Percentiles rank a stretch among this genome's conserved stretches.
These are phyloP conservation scores for Cheilosia vernalis DNA, from an alignment of 2,888 invertebrate species.

Conservation along the genomic window DNA sequence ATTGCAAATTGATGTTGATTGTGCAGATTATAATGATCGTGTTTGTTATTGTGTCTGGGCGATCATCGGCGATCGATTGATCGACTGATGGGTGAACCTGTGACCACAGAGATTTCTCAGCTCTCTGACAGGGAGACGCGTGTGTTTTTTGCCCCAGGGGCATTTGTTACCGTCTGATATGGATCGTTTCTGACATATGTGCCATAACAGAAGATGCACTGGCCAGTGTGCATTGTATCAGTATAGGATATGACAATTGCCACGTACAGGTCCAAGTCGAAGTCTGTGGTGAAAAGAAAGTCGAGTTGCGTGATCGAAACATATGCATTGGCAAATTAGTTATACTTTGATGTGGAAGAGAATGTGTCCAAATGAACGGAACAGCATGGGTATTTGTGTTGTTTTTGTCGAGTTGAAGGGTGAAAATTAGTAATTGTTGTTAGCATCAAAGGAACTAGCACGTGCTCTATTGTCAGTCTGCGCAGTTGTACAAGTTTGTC, in stretches of 20 bases:
- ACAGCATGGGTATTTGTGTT: background rate
- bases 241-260: background rate
- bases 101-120: conserved; percentile 49
- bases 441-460: too few relatives aligned
- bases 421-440: background rate
- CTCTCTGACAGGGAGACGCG: conserved; percentile 32
- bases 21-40: conserved; percentile 59
- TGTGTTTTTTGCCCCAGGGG: conserved; percentile 45
- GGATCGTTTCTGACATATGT: conserved; percentile 50
- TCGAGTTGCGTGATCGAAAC: conserved; percentile 35
- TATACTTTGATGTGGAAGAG: background rate
- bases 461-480: too few relatives aligned
- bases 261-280: background rate
- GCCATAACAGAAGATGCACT: conserved; percentile 29
- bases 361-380: background rate
- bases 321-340: conserved; percentile 34
- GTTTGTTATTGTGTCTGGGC: conserved; percentile 55
- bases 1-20: conserved; percentile 72
- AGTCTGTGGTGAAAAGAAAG: conserved; percentile 23
- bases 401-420: background rate
- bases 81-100: conserved; percentile 42
- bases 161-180: conserved; percentile 35
- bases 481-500: too few relatives aligned
- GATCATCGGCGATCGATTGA: conserved; percentile 51
- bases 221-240: background rate